Percentiles rank a stretch among this genome's conserved stretches.
These are phyloP conservation scores for Pollimyrus isidori DNA, from an alignment of 2,113 vertebrate genomes.

Conservation along the genomic window DNA sequence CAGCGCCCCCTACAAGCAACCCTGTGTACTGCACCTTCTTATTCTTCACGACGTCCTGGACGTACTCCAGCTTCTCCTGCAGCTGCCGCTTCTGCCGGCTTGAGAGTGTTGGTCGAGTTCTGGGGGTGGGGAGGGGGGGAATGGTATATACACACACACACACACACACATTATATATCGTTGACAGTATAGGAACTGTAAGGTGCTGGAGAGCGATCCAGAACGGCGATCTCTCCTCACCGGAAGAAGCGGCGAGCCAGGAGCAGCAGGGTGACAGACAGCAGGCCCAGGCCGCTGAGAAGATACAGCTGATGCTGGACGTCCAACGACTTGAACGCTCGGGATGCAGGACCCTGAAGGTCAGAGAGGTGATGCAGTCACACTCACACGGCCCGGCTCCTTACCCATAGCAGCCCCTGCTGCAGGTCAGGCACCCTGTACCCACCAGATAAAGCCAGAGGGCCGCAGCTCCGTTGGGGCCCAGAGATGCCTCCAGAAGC, in stretches of 20 bases:
- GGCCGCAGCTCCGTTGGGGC: slow-evolving; percentile 43
- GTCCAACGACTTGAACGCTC: slow-evolving; percentile 48
- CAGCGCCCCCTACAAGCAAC: background rate
- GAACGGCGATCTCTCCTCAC: slow-evolving; percentile 36
- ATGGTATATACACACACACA: background rate
- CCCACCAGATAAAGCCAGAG: slow-evolving; percentile 62
- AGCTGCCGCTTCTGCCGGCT: slow-evolving; percentile 66
- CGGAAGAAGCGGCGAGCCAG: slow-evolving; percentile 58
- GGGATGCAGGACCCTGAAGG: slow-evolving; percentile 50
- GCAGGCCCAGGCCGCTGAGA: slow-evolving; percentile 50
- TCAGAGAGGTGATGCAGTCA: background rate
- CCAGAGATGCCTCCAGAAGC: slow-evolving; percentile 50
- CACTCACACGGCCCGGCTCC: background rate
- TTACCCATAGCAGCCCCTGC: background rate
- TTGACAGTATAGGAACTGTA: background rate
- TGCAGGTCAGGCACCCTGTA: background rate
- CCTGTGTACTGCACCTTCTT: slow-evolving; percentile 59
- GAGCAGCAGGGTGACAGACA: slow-evolving; percentile 63
- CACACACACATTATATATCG: background rate
- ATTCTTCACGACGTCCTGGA: slow-evolving; percentile 61
- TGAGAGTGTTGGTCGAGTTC: background rate
- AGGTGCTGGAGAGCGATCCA: background rate
- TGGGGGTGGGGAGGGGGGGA: background rate
- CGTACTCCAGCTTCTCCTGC: slow-evolving; percentile 62
- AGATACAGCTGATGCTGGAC: slow-evolving; percentile 51